phyloP scores from a whole-genome alignment of 1,140 invertebrate species.

The Drosophila athabasca region DNA sequence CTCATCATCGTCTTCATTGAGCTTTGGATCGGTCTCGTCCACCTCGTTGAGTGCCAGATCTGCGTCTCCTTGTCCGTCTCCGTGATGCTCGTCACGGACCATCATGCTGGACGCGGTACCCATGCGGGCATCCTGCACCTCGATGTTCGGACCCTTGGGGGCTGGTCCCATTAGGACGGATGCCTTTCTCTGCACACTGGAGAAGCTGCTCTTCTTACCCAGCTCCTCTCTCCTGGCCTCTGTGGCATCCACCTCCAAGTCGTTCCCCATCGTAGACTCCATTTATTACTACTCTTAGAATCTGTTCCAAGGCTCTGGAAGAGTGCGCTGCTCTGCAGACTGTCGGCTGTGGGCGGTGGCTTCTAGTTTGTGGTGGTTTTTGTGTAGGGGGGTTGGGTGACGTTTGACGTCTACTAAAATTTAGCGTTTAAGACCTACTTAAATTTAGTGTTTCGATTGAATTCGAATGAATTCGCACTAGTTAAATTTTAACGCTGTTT shows the following conservation, averaged over 20 bases:
- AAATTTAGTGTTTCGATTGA: constrained; percentile 48
- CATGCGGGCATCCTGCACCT: too few species aligned
- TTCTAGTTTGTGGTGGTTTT: constrained; percentile 11
- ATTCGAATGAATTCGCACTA: constrained; percentile 19
- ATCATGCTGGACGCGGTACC: too few species aligned
- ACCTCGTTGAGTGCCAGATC: too few species aligned
- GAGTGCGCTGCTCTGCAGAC: background rate
- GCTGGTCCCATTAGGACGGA: constrained; percentile 2
- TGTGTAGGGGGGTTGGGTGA: background rate
- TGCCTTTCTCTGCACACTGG: constrained; percentile 12
- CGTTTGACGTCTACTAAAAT: constrained; percentile 60
- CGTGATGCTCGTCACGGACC: constrained; percentile 5
- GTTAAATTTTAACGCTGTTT: constrained; percentile 46
- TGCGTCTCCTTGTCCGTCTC: background rate
- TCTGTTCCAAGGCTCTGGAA: background rate
- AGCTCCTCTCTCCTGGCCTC: constrained; percentile 9
- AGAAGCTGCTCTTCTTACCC: constrained; percentile 34
- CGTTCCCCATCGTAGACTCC: constrained; percentile 47
- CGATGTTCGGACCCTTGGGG: background rate
- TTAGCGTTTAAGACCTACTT: constrained; percentile 58
- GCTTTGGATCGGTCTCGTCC: too few species aligned
- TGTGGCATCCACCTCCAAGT: constrained; percentile 31
- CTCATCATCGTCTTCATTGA: background rate
- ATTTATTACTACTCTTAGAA: background rate
- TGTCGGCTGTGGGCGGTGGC: constrained; percentile 10